phyloP scores from a whole-genome alignment of 2,888 invertebrate species.

The Drosophila pegasa region DNA sequence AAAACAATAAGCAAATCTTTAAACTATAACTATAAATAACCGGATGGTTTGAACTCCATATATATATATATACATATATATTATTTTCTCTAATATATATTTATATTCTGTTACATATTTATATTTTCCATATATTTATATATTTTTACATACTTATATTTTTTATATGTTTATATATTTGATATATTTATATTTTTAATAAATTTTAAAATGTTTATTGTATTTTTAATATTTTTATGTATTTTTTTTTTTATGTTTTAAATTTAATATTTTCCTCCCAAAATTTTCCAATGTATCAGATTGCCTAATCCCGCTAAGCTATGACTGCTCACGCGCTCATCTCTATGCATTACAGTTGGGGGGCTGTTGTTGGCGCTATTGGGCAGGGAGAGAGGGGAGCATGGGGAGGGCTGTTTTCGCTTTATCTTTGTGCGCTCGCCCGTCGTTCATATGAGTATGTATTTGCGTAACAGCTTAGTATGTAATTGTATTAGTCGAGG shows the following conservation, averaged over 20 bases:
- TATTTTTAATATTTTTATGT: too few species aligned
- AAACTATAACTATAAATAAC: too few species aligned
- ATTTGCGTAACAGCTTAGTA: conserved; percentile 44
- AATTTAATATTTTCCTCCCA: background rate
- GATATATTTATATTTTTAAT: too few species aligned
- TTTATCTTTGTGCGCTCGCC: conserved; percentile 40
- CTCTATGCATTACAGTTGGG: conserved; percentile 24
- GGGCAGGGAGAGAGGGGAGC: background rate
- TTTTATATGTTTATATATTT: too few species aligned
- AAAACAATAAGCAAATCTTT: too few species aligned
- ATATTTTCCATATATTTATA: too few species aligned
- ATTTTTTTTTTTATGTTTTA: background rate
- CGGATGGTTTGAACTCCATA: too few species aligned
- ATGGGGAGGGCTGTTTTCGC: conserved; percentile 1
- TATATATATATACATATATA: too few species aligned
- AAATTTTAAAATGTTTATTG: too few species aligned
- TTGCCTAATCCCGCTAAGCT: background rate
- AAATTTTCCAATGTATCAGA: background rate
- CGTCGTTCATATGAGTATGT: conserved; percentile 8
- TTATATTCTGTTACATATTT: too few species aligned
- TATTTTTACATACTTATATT: too few species aligned
- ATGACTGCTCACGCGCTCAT: conserved; percentile 33
- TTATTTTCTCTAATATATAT: too few species aligned
- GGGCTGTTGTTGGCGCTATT: background rate
- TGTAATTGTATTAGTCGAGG: conserved; percentile 73